These are phyloP conservation scores for Pomatorhinus ruficollis DNA, from an alignment of 2,113 vertebrate genomes.

Conservation along the genomic window DNA sequence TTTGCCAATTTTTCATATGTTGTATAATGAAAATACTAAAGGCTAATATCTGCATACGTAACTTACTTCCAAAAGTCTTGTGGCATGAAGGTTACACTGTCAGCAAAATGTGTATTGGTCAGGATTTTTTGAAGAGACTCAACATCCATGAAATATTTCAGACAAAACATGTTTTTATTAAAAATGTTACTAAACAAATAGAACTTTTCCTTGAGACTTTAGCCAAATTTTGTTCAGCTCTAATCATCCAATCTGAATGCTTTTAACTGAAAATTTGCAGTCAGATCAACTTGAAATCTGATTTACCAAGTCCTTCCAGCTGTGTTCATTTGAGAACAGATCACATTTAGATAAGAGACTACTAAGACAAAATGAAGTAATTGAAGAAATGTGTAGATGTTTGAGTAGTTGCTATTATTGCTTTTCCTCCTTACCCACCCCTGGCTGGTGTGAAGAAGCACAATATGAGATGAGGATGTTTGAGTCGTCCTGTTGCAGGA, in stretches of 20 bases:
- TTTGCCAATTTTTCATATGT: background rate
- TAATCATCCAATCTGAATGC: background rate
- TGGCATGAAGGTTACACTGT: background rate
- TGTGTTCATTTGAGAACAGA: background rate
- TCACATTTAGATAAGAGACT: background rate
- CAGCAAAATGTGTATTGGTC: background rate
- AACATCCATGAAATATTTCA: background rate
- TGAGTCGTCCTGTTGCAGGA: background rate
- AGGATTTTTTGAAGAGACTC: background rate
- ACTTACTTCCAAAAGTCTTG: background rate
- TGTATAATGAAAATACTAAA: background rate
- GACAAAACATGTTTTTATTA: background rate
- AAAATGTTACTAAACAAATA: background rate
- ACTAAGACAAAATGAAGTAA: background rate
- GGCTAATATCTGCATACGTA: background rate
- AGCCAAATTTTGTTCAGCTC: background rate
- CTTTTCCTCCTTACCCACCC: background rate
- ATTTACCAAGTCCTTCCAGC: background rate
- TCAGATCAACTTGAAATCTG: background rate
- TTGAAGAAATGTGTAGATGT: background rate
- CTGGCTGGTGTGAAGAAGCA: background rate
- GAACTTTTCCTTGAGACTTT: background rate
- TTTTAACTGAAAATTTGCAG: background rate
- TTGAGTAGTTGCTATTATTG: background rate
- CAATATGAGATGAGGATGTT: rapidly evolving